phyloP scores from a whole-genome alignment of 2,888 invertebrate genomes.

The Abscondita cerata region DNA sequence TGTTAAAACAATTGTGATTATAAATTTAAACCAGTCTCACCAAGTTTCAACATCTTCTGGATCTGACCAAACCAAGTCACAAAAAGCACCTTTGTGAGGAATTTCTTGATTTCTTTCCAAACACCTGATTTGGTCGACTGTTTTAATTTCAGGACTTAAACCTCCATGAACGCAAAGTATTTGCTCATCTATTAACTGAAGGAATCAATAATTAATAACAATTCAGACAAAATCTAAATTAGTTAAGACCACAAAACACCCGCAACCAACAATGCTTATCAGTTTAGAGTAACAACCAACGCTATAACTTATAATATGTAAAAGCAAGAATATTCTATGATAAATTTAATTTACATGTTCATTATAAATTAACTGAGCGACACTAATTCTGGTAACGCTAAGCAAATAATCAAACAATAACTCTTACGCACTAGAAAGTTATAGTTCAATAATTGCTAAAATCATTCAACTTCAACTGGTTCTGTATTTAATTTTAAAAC shows the following conservation, averaged over 20 bases:
- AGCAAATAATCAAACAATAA: too few species aligned
- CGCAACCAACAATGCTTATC: too few species aligned
- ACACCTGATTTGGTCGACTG: conserved; percentile 94
- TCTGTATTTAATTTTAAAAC: too few species aligned
- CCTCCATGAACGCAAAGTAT: conserved; percentile 99
- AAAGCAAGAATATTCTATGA: neutral
- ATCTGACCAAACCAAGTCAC: conserved; percentile 99
- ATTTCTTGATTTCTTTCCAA: conserved; percentile 97
- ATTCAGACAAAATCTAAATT: neutral
- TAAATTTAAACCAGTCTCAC: too few species aligned
- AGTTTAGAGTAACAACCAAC: neutral
- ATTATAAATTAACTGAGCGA: too few species aligned
- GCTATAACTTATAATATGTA: neutral
- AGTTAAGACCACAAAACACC: neutral
- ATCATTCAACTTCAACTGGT: too few species aligned
- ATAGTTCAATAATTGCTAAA: too few species aligned
- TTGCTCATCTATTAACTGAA: conserved; percentile 93
- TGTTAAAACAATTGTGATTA: too few species aligned
- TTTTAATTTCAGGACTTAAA: conserved; percentile 94
- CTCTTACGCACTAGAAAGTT: too few species aligned
- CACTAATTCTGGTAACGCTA: too few species aligned
- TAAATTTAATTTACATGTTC: too few species aligned
- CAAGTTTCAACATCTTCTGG: conserved; percentile 96
- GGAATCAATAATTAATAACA: neutral
- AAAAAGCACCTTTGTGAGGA: conserved; percentile 97